Base-by-base conservation (phyloP, 2,888 invertebrate genomes). In the Xanthorhoe designata region DNA sequence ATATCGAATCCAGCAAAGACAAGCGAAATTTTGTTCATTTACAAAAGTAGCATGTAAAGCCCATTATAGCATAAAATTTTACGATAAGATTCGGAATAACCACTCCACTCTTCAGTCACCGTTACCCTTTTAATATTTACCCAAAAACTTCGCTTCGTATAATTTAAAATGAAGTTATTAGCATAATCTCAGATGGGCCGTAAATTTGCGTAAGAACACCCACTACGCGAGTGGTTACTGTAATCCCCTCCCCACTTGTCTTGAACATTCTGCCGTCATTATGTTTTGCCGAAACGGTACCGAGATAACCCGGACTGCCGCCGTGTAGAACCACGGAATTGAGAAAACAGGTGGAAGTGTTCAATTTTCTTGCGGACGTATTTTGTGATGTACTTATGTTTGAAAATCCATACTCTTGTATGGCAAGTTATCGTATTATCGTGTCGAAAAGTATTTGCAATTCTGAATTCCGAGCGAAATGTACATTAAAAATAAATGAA, bases 191-290 rank as follows among this genome's bases (percentile, higher is more conserved):
- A 64, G 61, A 68, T 64, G 54, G 63, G 66, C 72, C 69, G 71
- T 70, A 70, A 72, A 72, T 74, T 70, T 69, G 68, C 64, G 74
- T 72, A 70, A 68, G 69, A 65, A 70, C 72, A 69, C 68, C 68
- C 69, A 71, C 61, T 66, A 70, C 61, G 70, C 68, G 63, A 69
- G 66, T 65, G 66, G 71, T 73, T 71, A 69, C 69, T 73, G 70
- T 74, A 74, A 81, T 79, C 75, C 79, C 75, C 78, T 78, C 75
- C 73, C 75, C 75, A 75, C 72, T 75, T 73, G 78, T 66, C 71
- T 65, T 58, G 75, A 79, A 78, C 78, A 79, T 82, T 79, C 76
- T 76, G 73, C 73, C 71, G 74, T 78, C 80, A 79, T 83, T 83
- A 82, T 76, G 76, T 77, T 78, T 80, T 76, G 75, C 76, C 75